Base-by-base conservation (phyloP, 2,113 vertebrate genomes). In the Oreotrochilus melanogaster region DNA sequence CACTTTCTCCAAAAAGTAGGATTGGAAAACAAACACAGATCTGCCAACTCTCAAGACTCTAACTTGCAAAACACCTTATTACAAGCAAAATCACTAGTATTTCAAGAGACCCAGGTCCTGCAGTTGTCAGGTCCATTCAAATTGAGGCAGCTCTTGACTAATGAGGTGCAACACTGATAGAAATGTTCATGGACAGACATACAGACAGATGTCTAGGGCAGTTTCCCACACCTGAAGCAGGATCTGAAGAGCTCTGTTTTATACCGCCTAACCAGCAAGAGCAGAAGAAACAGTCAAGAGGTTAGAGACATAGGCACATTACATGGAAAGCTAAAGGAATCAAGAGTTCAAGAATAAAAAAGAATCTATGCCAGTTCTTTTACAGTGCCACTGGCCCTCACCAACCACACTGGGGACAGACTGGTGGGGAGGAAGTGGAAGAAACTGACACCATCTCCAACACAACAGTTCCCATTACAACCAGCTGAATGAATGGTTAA, bases 101-200 rank as follows among this genome's bases (percentile, higher is more conserved):
- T 8, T 39, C 39, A 71, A 62, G 30, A 54, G 19, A 39, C 4
- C 15, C n/a, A n/a, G 30, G 37, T 12, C 37, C 28, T 62, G 25
- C 10, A 79, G 31, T 37, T 86, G 35, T 50, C 22, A 47, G 42
- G 17, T 50, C 35, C 27, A 17, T 37, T 61, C 21, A 76, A 50
- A 42, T 2, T 16, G 25, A 76, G 53, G 30, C 39, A 75, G 31
- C 30, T 10, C 28, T 62, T 8, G 4, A 42, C 76, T 53, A 69
- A 45, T 6, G 12, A 25, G 25, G 17, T 47, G 13, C 51, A 71
- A 18, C 0, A 0, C 48, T 56, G 6, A 39, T 33, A 31, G 61
- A 18, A 80, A 21, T 8, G n/a, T 73, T 64, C 39, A n/a, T 0
- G 9, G 76, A 39, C 42, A 88, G 31, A 35, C 11, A 54, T 24